These are phyloP conservation scores for Conomelus anceps DNA, from an alignment of 2,888 invertebrate genomes.

Conservation along the genomic window DNA sequence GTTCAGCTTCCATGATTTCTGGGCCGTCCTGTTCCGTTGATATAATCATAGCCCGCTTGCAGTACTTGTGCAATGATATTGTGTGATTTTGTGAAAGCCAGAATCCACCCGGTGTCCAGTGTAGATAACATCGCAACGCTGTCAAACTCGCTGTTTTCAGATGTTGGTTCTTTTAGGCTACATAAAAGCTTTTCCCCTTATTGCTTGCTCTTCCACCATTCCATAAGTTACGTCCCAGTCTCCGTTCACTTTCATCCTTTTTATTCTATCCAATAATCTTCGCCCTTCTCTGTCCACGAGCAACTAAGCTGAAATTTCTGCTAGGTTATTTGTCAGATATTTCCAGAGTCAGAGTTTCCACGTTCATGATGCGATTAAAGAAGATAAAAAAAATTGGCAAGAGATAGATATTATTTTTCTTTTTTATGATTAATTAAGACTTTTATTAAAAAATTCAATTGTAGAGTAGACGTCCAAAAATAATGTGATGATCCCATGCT, in stretches of 20 bases:
- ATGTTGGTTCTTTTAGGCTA: not conserved
- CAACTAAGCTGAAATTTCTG: not conserved
- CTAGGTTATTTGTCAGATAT: not conserved
- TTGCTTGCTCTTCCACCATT: not conserved
- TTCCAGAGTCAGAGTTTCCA: not conserved
- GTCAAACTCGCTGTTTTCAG: not conserved
- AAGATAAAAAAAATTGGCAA: not conserved
- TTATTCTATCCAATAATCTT: not conserved
- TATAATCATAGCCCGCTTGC: not conserved
- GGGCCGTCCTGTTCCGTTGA: not conserved
- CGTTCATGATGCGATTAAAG: not conserved
- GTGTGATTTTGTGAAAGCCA: not conserved
- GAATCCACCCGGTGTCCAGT: not conserved
- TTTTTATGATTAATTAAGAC: no score
- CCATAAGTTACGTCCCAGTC: not conserved
- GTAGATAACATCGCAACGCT: not conserved
- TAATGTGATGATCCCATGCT: no score
- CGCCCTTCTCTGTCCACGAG: not conserved
- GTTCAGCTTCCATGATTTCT: not conserved
- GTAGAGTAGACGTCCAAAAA: no score
- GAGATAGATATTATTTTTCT: no score
- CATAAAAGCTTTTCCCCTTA: not conserved
- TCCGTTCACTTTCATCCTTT: not conserved
- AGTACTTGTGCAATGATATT: not conserved
- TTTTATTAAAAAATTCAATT: no score